Evolutionary conservation across 2,888 invertebrate genomes (phyloP).

Genomic region (Microctonus brassicae): DNA sequence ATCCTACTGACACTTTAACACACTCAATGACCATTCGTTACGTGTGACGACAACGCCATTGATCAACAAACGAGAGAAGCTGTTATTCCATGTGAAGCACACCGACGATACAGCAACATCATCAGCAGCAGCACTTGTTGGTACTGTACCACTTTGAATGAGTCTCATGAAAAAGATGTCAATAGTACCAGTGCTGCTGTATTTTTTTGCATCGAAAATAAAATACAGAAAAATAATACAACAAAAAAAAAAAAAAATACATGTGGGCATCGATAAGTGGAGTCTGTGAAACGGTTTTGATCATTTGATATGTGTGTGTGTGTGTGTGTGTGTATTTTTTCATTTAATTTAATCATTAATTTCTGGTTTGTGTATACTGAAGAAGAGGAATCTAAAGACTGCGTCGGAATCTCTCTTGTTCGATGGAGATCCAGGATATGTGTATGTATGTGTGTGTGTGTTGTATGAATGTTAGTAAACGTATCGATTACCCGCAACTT

Average conservation of each 20-base stretch:
- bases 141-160: background rate
- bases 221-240: background rate
- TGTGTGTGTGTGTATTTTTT: conserved; percentile 6
- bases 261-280: conserved; percentile 13
- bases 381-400: conserved; percentile 3
- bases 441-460: background rate
- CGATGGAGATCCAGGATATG: conserved; percentile 16
- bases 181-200: background rate
- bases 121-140: background rate
- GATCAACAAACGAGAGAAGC: background rate
- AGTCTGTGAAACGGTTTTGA: conserved; percentile 5
- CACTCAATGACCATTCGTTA: background rate
- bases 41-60: background rate
- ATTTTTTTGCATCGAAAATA: background rate
- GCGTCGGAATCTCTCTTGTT: conserved; percentile 24
- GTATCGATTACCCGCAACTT: conserved; percentile 47
- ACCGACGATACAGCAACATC: too few species aligned
- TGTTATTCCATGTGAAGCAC: background rate
- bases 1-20: background rate
- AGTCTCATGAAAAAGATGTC: background rate
- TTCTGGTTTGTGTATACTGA: conserved; percentile 5
- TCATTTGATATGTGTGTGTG: conserved; percentile 4
- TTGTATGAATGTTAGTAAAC: too few species aligned
- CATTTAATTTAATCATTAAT: background rate
- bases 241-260: background rate